Base-by-base conservation (phyloP, 2,797 vertebrate genomes). In the Rhyacichthys aspro region DNA sequence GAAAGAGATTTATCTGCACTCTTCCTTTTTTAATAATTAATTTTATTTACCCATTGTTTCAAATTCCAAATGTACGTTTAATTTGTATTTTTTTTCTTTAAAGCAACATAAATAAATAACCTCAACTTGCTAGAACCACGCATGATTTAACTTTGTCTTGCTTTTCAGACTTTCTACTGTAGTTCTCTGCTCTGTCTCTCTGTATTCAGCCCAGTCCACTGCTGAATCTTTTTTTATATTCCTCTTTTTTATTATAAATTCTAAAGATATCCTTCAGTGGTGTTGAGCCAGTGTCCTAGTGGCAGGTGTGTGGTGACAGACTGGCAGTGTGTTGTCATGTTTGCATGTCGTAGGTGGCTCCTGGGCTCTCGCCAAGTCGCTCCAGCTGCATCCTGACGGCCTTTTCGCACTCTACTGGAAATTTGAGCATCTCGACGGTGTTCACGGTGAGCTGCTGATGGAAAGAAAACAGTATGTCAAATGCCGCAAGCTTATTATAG, bases 401-500 rank as follows among this genome's bases (percentile, higher is more conserved):
- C 44, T 55, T 33, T 59, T 57, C 60, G 5, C 47, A 19, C 48
- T 44, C 54, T 34, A 34, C 54, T 43, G 41, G 18, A 36, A 34
- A 33, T 53, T 60, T 61, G 50, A 3, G 19, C 16, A 2, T 63
- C 52, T 56, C 55, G 63, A 63, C 43, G 4, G 23, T 28, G 42
- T 3, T 7, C 42, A n/a, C 17, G 60, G 56, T 44, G 63, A 73
- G 74, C 58, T 7, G 67, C 69, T 69, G 78, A 81, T 66, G 52
- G 74, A 55, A 74, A 69, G 62, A 73, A 72, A 74, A 62, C 60
- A 66, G 55, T 18, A 19, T 70, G 80, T 74, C 80, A 84, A 74
- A 75, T 45, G 67, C 78, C 38, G 72, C 74, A 6, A 59, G 82
- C 87, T 89, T 87, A 87, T 87, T 88, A 88, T 55, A 67, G 76